Evolutionary conservation across 1,140 invertebrate species (phyloP), one percentile per base, ranked within the genome.

Genomic region (Condylostylus longicornis): DNA sequence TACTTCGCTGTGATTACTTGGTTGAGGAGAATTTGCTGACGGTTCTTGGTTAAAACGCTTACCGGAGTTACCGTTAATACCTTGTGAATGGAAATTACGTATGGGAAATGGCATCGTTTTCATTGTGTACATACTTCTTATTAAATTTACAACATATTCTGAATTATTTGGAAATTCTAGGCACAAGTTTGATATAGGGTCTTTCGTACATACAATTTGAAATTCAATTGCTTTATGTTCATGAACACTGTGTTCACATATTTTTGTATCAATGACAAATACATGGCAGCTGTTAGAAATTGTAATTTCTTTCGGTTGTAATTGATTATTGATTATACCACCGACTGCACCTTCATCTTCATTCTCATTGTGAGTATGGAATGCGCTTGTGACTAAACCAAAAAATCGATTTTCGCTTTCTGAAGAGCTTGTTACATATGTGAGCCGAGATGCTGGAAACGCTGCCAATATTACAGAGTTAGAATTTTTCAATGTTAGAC

Each of bases 251-350:
- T 93, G 81, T 56, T 91, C 82, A 1, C 75, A 72, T 27, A 88
- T 63, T 51, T 86, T 79, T 1, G 83, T 75, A 52, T 95, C 86
- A 12, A 93, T 81, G 42, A 85, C 87, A 58, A 97, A 97, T 1
- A 95, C 86, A 61, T 97, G 90, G 54, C 90, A 95, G 25, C 88
- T 91, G 53, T 85, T 86, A 10, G 85, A 87, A 1, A 80, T 69
- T 40, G 51, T 50, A 12, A 71, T 62, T 27, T 68, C 66, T 22
- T 10, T 4, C 3, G 3, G 18, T 17, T 63, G 58, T 37, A 46
- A 13, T 7, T 22, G 6, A 6, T 22, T 18, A 5, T 49, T 43
- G 19, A 9, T 13, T 2, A 33, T 21, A 13, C 7, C 28, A 15
- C 12, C 37, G n/a, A 34, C 22, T 6, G n/a, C 38, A 38, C 40